Conservation (phyloP, 2,797 vertebrate genomes). For the Ispidina picta region DNA sequence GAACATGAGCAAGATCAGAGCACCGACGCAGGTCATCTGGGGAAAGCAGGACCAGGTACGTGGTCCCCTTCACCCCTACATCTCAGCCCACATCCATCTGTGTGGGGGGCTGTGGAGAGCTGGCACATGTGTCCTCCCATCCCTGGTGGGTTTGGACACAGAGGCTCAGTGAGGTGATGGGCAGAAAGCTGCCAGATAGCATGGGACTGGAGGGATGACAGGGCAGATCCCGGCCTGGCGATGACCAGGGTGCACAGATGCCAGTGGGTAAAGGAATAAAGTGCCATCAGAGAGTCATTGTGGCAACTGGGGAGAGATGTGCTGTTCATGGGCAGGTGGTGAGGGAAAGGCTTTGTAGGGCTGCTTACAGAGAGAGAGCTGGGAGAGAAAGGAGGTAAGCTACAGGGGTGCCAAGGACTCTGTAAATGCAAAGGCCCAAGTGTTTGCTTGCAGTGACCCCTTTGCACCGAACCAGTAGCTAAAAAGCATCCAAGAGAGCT, state of each 20-base stretch:
- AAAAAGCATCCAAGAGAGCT: neutral
- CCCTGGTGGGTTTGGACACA: neutral
- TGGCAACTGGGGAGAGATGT: neutral
- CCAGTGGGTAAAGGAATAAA: neutral
- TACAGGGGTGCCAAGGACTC: neutral
- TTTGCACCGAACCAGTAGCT: neutral
- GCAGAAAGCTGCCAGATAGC: neutral
- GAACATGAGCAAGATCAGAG: constrained; percentile 87
- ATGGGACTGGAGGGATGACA: neutral
- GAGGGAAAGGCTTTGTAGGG: neutral
- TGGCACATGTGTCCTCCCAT: accelerated
- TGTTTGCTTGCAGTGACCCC: neutral
- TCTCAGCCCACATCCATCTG: neutral
- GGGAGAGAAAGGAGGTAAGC: neutral
- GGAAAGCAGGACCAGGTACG: constrained; percentile 94
- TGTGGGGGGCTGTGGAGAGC: accelerated
- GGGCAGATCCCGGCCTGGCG: neutral
- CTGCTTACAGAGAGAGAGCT: neutral
- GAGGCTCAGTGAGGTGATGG: neutral
- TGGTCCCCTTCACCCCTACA: accelerated
- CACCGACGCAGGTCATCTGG: constrained; percentile 91
- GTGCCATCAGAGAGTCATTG: neutral
- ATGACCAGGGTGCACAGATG: neutral
- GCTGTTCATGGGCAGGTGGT: neutral
- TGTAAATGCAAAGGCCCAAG: neutral